These are phyloP conservation scores for Orbicella faveolata DNA, from an alignment of 64 coral and sea anemone species.

Conservation along the genomic window DNA sequence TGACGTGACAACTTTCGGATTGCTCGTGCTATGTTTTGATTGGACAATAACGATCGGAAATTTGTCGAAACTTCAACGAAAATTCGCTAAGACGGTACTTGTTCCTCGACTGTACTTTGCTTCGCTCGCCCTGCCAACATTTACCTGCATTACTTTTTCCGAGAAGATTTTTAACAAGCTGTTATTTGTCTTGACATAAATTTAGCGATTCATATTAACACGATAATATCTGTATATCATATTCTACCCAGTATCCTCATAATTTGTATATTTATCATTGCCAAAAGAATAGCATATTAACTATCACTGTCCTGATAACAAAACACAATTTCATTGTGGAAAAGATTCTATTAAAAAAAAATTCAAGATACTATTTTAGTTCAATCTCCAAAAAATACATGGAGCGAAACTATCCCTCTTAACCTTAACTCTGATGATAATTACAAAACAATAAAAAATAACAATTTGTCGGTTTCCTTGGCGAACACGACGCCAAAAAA, in stretches of 20 bases:
- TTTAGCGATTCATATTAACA: neutral
- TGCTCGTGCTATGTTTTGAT: too few relatives aligned
- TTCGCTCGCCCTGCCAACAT: too few relatives aligned
- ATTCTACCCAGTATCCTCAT: neutral
- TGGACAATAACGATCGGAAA: too few relatives aligned
- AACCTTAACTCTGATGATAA: neutral
- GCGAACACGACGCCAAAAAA: neutral
- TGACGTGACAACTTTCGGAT: too few relatives aligned
- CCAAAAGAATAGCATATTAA: neutral
- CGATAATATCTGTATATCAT: neutral
- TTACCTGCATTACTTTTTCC: too few relatives aligned
- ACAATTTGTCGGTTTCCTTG: neutral
- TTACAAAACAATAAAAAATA: neutral
- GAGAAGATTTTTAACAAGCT: too few relatives aligned
- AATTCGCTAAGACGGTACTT: too few relatives aligned
- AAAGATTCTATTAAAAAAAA: neutral
- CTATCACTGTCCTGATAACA: neutral
- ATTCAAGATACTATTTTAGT: neutral
- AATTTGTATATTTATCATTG: neutral
- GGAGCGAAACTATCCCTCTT: neutral
- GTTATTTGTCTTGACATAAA: neutral
- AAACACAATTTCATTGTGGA: neutral
- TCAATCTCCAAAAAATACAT: neutral
- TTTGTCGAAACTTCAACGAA: too few relatives aligned
- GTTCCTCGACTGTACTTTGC: too few relatives aligned